Conservation (phyloP, 2,113 vertebrate species). For the Gymnogyps californianus region DNA sequence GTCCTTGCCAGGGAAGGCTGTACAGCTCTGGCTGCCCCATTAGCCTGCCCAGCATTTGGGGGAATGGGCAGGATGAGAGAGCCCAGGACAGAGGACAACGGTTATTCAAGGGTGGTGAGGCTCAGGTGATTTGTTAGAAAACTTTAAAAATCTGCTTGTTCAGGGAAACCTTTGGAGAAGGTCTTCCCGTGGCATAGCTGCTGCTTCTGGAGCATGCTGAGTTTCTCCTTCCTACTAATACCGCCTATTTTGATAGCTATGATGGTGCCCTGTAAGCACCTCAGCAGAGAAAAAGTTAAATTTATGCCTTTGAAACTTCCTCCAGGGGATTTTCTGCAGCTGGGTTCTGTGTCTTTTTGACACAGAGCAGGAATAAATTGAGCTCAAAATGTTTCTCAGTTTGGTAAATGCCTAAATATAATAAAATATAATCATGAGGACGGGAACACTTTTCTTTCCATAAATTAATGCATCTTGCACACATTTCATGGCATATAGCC, state of each 20-base stretch:
- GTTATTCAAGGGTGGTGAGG: neutral
- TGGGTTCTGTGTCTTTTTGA: conserved; percentile 44
- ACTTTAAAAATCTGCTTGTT: neutral
- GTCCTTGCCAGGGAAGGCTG: neutral
- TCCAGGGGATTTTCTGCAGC: conserved; percentile 30
- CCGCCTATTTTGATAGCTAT: neutral
- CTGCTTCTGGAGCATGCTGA: neutral
- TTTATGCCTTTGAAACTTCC: conserved; percentile 33
- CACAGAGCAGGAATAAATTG: conserved; percentile 44
- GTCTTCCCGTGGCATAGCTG: neutral
- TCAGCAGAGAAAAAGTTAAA: conserved; percentile 33
- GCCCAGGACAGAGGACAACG: neutral
- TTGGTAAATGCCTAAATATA: conserved; percentile 51
- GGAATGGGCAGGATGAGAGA: neutral
- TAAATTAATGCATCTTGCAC: conserved; percentile 53
- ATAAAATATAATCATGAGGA: conserved; percentile 47
- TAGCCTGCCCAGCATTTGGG: neutral
- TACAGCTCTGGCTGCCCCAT: neutral
- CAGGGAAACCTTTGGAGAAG: neutral
- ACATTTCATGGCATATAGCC: conserved; percentile 19
- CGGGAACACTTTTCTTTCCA: conserved; percentile 5
- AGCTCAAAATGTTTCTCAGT: conserved; percentile 5
- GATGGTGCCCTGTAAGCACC: neutral
- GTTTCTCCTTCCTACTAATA: neutral
- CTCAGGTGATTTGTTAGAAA: neutral